Percentiles rank a stretch among this genome's conserved stretches.
Conservation (phyloP, 2,888 invertebrate genomes). For the Prionchulus punctatus region DNA sequence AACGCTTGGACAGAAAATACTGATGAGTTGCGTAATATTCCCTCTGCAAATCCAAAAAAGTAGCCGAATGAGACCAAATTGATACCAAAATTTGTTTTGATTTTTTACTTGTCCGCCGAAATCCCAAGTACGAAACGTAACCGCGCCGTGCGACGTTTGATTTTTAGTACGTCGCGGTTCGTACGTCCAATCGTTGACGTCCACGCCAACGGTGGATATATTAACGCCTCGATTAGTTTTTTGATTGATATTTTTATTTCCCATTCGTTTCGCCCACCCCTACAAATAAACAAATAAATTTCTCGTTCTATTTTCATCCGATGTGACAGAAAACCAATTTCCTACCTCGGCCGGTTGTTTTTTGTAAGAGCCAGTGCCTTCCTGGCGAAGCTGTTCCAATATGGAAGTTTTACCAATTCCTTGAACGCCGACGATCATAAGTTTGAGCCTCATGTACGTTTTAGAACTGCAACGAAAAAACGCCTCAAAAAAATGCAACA, state of each 20-base stretch:
- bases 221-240: constrained; percentile 59
- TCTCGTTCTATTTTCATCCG: background rate
- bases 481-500: background rate
- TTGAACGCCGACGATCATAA: constrained; percentile 50
- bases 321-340: background rate
- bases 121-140: constrained; percentile 81
- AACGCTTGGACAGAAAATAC: constrained; percentile 85
- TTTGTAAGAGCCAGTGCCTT: constrained; percentile 53
- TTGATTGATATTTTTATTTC: constrained; percentile 61
- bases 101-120: constrained; percentile 68
- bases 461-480: constrained; percentile 46
- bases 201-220: constrained; percentile 90
- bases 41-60: constrained; percentile 36
- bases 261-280: constrained; percentile 90
- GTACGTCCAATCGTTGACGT: constrained; percentile 84
- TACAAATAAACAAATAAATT: constrained; percentile 33
- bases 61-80: background rate
- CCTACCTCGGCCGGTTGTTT: constrained; percentile 51
- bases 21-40: constrained; percentile 98
- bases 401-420: constrained; percentile 71
- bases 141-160: constrained; percentile 52
- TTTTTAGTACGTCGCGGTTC: constrained; percentile 40
- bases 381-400: constrained; percentile 60
- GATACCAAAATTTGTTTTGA: background rate
- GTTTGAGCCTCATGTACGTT: constrained; percentile 80